Evolutionary conservation across 2,113 vertebrate genomes (phyloP).

Genomic region (Galeopterus variegatus): DNA sequence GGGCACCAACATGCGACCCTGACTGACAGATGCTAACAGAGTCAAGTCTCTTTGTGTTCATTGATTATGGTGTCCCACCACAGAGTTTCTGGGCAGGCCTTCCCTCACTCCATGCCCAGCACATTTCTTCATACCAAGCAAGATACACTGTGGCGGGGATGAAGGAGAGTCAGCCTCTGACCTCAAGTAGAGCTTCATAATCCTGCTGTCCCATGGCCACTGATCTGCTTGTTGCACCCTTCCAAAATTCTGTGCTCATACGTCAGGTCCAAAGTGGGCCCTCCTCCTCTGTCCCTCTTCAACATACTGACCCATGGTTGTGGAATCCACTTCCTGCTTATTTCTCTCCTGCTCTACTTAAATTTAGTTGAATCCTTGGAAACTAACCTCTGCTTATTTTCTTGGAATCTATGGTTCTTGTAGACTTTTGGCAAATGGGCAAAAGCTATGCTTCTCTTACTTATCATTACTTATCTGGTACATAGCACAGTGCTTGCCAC

Average conservation of each 20-base stretch:
- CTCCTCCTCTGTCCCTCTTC: not conserved
- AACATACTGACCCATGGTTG: not conserved
- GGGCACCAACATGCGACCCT: not conserved
- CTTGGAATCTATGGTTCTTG: not conserved
- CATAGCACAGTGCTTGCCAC: not conserved
- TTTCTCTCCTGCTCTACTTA: not conserved
- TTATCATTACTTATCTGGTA: not conserved
- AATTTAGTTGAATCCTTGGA: not conserved
- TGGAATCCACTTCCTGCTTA: not conserved
- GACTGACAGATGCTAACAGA: not conserved
- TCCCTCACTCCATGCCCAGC: not conserved
- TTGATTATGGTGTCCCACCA: not conserved
- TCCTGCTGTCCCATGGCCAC: too few relatives aligned
- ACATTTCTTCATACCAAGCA: not conserved
- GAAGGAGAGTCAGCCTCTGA: not conserved
- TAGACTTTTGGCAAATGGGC: not conserved
- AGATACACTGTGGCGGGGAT: accelerated
- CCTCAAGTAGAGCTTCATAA: not conserved
- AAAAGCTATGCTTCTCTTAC: not conserved
- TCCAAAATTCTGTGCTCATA: not conserved
- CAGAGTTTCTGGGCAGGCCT: not conserved
- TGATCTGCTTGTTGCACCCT: not conserved
- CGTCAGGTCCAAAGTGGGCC: not conserved
- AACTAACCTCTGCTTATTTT: constrained; percentile 1
- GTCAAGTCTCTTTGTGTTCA: not conserved